A percentile compares a stretch with the other conserved stretches of the same genome.
These are phyloP conservation scores for Neomorphus geoffroyi DNA, from an alignment of 2,797 vertebrate genomes.

Conservation along the genomic window DNA sequence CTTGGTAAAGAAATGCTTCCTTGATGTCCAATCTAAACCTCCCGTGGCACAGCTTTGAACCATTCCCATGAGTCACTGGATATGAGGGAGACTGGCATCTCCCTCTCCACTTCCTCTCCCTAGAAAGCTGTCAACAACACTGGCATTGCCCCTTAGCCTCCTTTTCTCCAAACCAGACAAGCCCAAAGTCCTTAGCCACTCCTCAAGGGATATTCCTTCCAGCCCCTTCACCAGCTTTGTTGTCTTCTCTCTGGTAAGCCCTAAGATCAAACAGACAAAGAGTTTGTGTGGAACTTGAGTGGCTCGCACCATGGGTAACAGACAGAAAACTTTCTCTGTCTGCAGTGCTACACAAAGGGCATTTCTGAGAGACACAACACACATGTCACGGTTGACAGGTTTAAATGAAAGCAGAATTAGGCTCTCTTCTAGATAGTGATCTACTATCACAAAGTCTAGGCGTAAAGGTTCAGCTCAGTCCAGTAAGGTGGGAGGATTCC, in stretches of 20 bases:
- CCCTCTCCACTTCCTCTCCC: background rate
- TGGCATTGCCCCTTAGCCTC: background rate
- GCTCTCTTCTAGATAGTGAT: background rate
- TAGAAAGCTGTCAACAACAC: background rate
- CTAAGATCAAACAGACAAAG: background rate
- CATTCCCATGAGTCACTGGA: fast-evolving
- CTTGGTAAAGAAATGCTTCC: background rate
- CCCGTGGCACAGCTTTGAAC: background rate
- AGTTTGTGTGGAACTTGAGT: background rate
- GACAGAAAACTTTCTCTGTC: background rate
- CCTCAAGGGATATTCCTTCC: background rate
- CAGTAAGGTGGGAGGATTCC: background rate
- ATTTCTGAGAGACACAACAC: background rate
- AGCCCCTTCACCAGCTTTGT: background rate
- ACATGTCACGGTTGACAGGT: background rate
- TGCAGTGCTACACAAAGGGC: background rate
- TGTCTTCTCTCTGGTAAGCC: background rate
- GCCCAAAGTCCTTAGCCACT: background rate
- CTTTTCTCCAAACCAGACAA: background rate
- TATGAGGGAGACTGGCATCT: background rate
- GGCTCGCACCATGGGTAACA: background rate
- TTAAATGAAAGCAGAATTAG: background rate
- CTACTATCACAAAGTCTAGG: background rate
- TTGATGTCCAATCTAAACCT: background rate
- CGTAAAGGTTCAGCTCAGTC: background rate